Base-by-base conservation (phyloP, 2,113 vertebrate genomes). In the Spea bombifrons region DNA sequence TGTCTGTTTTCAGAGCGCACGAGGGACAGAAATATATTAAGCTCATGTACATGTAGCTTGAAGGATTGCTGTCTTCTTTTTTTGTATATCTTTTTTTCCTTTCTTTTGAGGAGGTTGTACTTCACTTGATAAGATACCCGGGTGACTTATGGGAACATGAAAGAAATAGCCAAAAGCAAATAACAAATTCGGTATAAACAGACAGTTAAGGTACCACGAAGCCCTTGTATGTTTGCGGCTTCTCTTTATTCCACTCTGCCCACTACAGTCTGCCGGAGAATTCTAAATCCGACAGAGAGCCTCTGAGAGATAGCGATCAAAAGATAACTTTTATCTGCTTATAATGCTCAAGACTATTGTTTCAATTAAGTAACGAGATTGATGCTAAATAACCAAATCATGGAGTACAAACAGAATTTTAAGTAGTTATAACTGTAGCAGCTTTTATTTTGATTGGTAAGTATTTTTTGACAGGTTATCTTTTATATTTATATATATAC, bases 1-100 rank as follows among this genome's bases (percentile, higher is more conserved):
- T 53, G 70, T 65, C 77, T 68, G 64, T 50, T 47, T 80, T 68
- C 50, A 59, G 66, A 80, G 65, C 55, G 73, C 71, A 80, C 50
- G 10, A 52, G 71, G 78, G 66, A 67, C 74, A 80, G 66, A 68
- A 80, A 74, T 80, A 74, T 72, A 73, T 80, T 73, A 67, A n/a
- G 64, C 67, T 67, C 59, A 80, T 80, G 68, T 80, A 68, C 45
- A 55, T 80, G 78, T 74, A 8, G 53, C 64, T 80, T 74, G 71
- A 74, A 80, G 66, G 64, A 61, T 73, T 52, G 50, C 63, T 80
- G 71, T 74, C 64, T 61, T 67, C 43, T 4, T 71, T 50, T 59
- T 12, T 59, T 59, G 10, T 59, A 10, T 1, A 10, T 59, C 15
- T 9, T 66, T 17, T 17, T 47, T 66, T 61, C 44, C 59, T 74